Percentiles rank a stretch among this genome's conserved stretches.
These are phyloP conservation scores for Sphaerophoria rueppellii DNA, from an alignment of 2,888 invertebrate species.

Conservation along the genomic window DNA sequence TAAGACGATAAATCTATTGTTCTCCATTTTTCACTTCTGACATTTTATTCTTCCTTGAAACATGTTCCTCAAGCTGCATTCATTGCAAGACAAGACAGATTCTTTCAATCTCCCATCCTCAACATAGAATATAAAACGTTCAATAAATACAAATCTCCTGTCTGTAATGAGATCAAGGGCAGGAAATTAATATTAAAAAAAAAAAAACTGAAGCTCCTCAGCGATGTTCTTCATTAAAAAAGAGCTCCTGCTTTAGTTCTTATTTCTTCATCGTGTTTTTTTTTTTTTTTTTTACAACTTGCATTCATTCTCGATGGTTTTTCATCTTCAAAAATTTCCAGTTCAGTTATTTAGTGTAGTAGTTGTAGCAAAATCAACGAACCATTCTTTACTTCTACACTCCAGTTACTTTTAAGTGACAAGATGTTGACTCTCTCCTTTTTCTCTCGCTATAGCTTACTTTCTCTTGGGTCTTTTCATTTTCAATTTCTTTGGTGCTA, in stretches of 20 bases:
- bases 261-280: too few relatives aligned
- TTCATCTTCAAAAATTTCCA: slow-evolving; percentile 18
- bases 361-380: background rate
- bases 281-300: slow-evolving; percentile 1
- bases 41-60: background rate
- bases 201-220: background rate
- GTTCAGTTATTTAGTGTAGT: slow-evolving; percentile 5
- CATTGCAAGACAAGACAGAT: slow-evolving; percentile 12
- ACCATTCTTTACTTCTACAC: slow-evolving; percentile 14
- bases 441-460: background rate
- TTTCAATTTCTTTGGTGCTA: background rate
- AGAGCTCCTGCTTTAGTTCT: background rate
- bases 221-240: background rate
- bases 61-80: background rate
- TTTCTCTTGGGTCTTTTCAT: background rate
- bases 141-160: background rate
- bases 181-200: slow-evolving; percentile 58
- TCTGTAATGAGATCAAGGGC: slow-evolving; percentile 56
- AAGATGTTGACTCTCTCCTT: background rate
- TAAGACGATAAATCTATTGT: too few relatives aligned
- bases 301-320: slow-evolving; percentile 26
- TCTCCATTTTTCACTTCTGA: too few relatives aligned
- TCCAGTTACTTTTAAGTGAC: slow-evolving; percentile 5
- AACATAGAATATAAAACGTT: background rate
- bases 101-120: background rate